Evolutionary conservation across 2,113 vertebrate genomes (phyloP), one percentile per base, ranked within the genome.

Genomic region (Choloepus hoffmanni): DNA sequence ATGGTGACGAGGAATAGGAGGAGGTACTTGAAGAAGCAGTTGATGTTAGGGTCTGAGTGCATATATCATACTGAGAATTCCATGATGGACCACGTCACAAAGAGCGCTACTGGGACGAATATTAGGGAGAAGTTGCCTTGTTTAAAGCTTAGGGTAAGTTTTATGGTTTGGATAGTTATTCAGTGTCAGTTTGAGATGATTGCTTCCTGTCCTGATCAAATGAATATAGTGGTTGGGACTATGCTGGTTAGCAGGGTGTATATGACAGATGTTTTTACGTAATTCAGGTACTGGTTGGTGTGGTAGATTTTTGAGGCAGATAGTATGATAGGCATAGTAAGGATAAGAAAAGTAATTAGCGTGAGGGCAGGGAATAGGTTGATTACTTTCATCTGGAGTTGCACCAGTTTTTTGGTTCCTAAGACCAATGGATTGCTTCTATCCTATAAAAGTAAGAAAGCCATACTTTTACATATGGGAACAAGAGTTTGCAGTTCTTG

Each of bases 251-350:
- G 14, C 0, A 79, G 55, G 2, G 76, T 24, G 10, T 18, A 43
- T 1, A 6, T 7, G 3, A 26, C 2, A 1, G 24, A 8, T 0
- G 24, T 45, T 83, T 63, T 63, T 45, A 63, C 58, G 4, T 83
- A 65, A 0, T 30, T 0, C 3, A 26, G 40, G 7, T 26, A 43
- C 2, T 53, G 3, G 4, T 40, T 4, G 2, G n/a, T n/a, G n/a
- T n/a, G n/a, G n/a, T n/a, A n/a, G n/a, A n/a, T n/a, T n/a, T n/a
- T n/a, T n/a, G n/a, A n/a, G n/a, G n/a, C n/a, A n/a, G n/a, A n/a
- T n/a, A n/a, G n/a, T n/a, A n/a, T n/a, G n/a, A n/a, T n/a, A n/a
- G n/a, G n/a, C n/a, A n/a, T n/a, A n/a, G n/a, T n/a, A n/a, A n/a
- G n/a, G n/a, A n/a, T n/a, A n/a, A n/a, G n/a, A n/a, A n/a, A n/a